These are phyloP conservation scores for Troides aeacus DNA, from an alignment of 2,888 invertebrate species.

Conservation along the genomic window DNA sequence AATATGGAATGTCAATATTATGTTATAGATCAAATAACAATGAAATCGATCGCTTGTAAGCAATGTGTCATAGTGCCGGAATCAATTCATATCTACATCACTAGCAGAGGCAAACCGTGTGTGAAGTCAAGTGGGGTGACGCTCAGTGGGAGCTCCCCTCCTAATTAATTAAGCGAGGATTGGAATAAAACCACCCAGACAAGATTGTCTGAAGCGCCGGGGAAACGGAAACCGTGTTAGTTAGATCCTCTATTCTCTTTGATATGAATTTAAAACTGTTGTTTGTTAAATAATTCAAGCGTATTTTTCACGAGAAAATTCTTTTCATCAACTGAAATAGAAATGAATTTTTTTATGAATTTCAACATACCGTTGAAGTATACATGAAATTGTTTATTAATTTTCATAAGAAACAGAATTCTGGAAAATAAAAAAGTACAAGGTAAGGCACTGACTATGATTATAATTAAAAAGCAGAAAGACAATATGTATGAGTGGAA, in stretches of 20 bases:
- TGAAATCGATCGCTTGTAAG: slow-evolving; percentile 8
- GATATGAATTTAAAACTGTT: slow-evolving; percentile 13
- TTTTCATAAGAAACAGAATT: neutral
- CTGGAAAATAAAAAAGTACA: neutral
- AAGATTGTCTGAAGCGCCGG: slow-evolving; percentile 26
- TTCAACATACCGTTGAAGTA: no score
- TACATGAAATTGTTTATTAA: neutral
- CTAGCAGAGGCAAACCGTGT: slow-evolving; percentile 17
- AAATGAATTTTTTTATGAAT: neutral
- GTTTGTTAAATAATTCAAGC: slow-evolving; percentile 5
- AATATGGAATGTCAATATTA: neutral
- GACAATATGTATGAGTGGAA: neutral
- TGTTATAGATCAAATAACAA: slow-evolving; percentile 15
- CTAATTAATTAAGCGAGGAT: slow-evolving; percentile 30
- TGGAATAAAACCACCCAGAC: slow-evolving; percentile 27
- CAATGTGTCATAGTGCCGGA: slow-evolving; percentile 10
- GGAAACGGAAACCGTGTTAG: slow-evolving; percentile 16
- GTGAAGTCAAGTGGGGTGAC: slow-evolving; percentile 25
- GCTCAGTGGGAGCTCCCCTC: slow-evolving; percentile 18
- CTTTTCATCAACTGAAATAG: neutral
- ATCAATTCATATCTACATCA: slow-evolving; percentile 21
- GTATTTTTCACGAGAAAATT: neutral
- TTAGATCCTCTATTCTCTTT: slow-evolving; percentile 12
- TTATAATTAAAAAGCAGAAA: neutral
- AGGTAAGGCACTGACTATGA: neutral